These are phyloP conservation scores for Gastrophysa polygoni DNA, from an alignment of 2,888 invertebrate species.

Conservation along the genomic window DNA sequence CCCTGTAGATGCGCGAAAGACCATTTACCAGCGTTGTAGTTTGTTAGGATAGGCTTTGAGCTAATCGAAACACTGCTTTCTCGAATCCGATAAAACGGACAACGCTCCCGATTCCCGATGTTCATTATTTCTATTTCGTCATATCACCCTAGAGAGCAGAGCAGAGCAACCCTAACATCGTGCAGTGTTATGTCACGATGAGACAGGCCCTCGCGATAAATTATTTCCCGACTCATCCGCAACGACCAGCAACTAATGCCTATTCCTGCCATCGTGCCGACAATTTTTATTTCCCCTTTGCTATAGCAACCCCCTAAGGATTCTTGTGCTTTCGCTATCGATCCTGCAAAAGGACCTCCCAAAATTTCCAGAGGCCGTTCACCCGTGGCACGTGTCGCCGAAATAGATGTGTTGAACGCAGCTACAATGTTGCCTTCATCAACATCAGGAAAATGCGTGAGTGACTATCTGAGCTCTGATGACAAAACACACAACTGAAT, in stretches of 20 bases:
- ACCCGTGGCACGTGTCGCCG: constrained; percentile 29
- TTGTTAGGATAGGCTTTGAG: no score
- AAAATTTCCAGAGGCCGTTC: constrained; percentile 42
- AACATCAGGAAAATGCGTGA: neutral
- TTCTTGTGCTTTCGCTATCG: constrained; percentile 31
- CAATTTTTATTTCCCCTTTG: constrained; percentile 21
- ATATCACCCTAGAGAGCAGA: neutral
- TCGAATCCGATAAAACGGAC: no score
- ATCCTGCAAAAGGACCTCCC: constrained; percentile 32
- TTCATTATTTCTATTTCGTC: neutral
- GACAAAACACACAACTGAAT: no score
- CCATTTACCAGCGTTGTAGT: no score
- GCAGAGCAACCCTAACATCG: neutral
- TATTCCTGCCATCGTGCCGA: constrained; percentile 28
- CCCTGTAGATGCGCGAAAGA: no score
- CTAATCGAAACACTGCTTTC: no score
- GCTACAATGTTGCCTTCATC: neutral
- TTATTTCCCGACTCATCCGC: constrained; percentile 30
- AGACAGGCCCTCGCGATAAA: constrained; percentile 22
- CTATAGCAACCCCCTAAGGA: constrained; percentile 34
- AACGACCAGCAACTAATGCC: constrained; percentile 32
- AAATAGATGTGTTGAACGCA: neutral
- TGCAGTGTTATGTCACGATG: neutral
- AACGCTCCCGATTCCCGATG: no score
- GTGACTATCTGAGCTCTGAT: no score